Percentiles rank a stretch among this genome's conserved stretches.
Conservation (phyloP, 2,113 vertebrate species). For the Tautogolabrus adspersus region DNA sequence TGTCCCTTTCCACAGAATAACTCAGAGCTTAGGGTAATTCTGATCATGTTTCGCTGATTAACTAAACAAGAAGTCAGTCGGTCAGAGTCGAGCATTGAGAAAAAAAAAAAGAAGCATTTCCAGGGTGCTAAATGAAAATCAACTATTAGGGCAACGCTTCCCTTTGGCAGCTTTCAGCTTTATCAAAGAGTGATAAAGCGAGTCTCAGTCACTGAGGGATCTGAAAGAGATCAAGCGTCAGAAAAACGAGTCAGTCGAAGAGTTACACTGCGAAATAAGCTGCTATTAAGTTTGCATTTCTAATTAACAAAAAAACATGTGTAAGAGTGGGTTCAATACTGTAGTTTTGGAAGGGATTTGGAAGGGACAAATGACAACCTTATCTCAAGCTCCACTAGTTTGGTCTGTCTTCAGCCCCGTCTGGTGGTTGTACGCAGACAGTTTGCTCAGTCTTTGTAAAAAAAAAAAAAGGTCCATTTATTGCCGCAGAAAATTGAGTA, state of each 20-base stretch:
- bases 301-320: not conserved
- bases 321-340: not conserved
- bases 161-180: slow-evolving; percentile 4
- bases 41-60: slow-evolving; percentile 69
- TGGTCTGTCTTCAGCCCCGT: not conserved
- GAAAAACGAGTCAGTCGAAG: not conserved
- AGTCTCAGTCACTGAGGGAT: slow-evolving; percentile 20
- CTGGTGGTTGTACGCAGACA: not conserved
- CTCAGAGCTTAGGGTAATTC: slow-evolving; percentile 67
- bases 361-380: no score
- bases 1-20: slow-evolving; percentile 59
- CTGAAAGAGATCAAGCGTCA: not conserved
- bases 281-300: not conserved
- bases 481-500: not conserved
- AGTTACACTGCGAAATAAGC: not conserved
- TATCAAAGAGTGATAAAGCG: slow-evolving; percentile 1
- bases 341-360: not conserved
- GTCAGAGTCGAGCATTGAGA: slow-evolving; percentile 40
- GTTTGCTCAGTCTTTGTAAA: not conserved
- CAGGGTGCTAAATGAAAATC: slow-evolving; percentile 39
- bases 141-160: slow-evolving; percentile 32
- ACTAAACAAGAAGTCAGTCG: slow-evolving; percentile 69
- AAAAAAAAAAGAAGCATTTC: slow-evolving; percentile 57
- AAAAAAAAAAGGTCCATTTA: not conserved
- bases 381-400: no score